Evolutionary conservation across 2,113 vertebrate species (phyloP).

Genomic region (Anser brachyrhynchus): DNA sequence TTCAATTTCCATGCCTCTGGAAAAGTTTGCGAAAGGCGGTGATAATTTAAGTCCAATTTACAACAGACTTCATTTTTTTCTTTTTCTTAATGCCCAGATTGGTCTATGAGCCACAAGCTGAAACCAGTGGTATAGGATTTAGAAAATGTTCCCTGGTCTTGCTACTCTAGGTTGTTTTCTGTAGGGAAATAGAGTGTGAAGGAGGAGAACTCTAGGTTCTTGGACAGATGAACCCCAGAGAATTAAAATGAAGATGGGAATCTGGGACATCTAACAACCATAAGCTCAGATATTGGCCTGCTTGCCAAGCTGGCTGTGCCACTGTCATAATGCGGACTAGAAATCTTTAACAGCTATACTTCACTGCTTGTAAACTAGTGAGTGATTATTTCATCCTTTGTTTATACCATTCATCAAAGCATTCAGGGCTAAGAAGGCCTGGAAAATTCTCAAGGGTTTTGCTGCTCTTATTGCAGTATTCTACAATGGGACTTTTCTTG

Average conservation of each 20-base stretch:
- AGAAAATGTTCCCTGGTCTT: not conserved
- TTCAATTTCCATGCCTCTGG: not conserved
- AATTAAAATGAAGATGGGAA: not conserved
- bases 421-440: not conserved
- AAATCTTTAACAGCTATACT: slow-evolving; percentile 14
- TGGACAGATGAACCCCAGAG: not conserved
- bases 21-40: not conserved
- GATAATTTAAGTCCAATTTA: not conserved
- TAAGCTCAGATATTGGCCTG: not conserved
- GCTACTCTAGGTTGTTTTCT: not conserved
- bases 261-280: not conserved
- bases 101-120: not conserved
- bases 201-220: not conserved
- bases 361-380: slow-evolving; percentile 10
- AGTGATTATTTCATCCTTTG: slow-evolving; percentile 24
- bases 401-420: slow-evolving; percentile 29
- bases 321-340: not conserved
- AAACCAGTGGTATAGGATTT: not conserved
- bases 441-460: slow-evolving; percentile 33
- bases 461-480: not conserved
- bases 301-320: slow-evolving; percentile 3
- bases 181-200: not conserved
- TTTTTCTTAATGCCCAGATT: not conserved
- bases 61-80: not conserved
- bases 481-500: not conserved